These are phyloP conservation scores for Tuberolachnus salignus DNA, from an alignment of 2,888 invertebrate species.

Conservation along the genomic window DNA sequence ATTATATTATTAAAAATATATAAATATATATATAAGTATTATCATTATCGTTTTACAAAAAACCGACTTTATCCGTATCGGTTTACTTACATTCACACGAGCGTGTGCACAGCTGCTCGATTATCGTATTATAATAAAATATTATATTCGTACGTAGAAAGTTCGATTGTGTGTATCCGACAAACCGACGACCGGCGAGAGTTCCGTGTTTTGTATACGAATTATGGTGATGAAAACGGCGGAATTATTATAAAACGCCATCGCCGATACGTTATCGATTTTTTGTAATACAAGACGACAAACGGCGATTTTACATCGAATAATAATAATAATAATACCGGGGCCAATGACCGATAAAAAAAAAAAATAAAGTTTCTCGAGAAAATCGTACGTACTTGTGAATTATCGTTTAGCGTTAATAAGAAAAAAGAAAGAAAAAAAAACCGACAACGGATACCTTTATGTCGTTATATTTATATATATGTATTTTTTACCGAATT, in stretches of 20 bases:
- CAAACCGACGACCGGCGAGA: background rate
- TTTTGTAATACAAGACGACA: background rate
- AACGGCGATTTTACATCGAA: conserved; percentile 24
- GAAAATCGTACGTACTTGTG: background rate
- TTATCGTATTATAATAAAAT: too few relatives aligned
- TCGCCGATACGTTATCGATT: conserved; percentile 12
- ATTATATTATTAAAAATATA: too few relatives aligned
- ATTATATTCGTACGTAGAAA: too few relatives aligned
- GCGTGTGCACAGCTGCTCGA: too few relatives aligned
- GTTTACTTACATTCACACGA: too few relatives aligned
- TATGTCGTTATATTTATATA: conserved; percentile 11
- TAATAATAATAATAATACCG: background rate
- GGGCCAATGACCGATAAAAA: conserved; percentile 40
- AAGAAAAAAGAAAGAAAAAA: conserved; percentile 8
- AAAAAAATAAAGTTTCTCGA: conserved; percentile 22
- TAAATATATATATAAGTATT: too few relatives aligned
- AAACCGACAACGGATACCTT: background rate
- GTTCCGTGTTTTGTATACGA: conserved; percentile 9
- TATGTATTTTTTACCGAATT: too few relatives aligned
- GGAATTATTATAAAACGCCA: conserved; percentile 14
- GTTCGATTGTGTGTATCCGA: background rate
- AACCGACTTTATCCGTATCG: too few relatives aligned
- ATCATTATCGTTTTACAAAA: too few relatives aligned
- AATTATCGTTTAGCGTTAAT: conserved; percentile 2
- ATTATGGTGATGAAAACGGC: conserved; percentile 34